A percentile compares a stretch with the other conserved stretches of the same genome.
phyloP scores from a whole-genome alignment of 1,140 invertebrate genomes.

The Dysdera silvatica region DNA sequence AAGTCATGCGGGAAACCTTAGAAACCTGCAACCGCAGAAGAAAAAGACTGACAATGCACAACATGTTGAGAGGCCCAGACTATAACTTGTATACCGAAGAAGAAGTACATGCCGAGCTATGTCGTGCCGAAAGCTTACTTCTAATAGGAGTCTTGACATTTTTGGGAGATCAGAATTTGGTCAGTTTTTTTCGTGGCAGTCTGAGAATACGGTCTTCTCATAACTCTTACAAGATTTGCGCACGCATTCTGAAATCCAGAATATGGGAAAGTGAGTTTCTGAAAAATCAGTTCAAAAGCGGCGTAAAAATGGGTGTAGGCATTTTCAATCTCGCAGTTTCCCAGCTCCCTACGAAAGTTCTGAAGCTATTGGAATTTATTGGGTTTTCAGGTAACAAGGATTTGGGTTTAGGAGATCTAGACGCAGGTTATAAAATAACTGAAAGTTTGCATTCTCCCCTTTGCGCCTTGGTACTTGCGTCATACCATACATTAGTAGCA shows the following conservation, averaged over 20 bases:
- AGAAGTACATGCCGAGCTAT: constrained; percentile 90
- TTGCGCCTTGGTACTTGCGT: constrained; percentile 70
- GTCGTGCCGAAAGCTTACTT: constrained; percentile 82
- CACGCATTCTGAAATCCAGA: constrained; percentile 71
- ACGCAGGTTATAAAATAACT: constrained; percentile 57
- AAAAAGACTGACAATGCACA: constrained; percentile 63
- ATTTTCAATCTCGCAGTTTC: constrained; percentile 86
- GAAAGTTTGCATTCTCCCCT: constrained; percentile 72
- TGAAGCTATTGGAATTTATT: constrained; percentile 86
- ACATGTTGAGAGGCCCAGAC: constrained; percentile 69
- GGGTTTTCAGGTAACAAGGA: constrained; percentile 86
- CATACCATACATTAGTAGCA: constrained; percentile 73
- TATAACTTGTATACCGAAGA: constrained; percentile 66
- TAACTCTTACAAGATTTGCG: constrained; percentile 87
- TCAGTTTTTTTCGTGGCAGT: constrained; percentile 87
- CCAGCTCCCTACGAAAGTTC: constrained; percentile 69
- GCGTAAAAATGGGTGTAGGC: constrained; percentile 71
- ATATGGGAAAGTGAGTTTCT: constrained; percentile 49
- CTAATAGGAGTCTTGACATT: constrained; percentile 82
- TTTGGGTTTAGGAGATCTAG: constrained; percentile 64
- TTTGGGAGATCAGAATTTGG: constrained; percentile 87
- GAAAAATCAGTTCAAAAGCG: constrained; percentile 80
- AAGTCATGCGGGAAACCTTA: constrained; percentile 63
- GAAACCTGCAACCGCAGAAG: constrained; percentile 65
- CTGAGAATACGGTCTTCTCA: constrained; percentile 87